Percentiles rank a stretch among this genome's conserved stretches.
These are phyloP conservation scores for Plotosus lineatus DNA, from an alignment of 2,113 vertebrate species.

Conservation along the genomic window DNA sequence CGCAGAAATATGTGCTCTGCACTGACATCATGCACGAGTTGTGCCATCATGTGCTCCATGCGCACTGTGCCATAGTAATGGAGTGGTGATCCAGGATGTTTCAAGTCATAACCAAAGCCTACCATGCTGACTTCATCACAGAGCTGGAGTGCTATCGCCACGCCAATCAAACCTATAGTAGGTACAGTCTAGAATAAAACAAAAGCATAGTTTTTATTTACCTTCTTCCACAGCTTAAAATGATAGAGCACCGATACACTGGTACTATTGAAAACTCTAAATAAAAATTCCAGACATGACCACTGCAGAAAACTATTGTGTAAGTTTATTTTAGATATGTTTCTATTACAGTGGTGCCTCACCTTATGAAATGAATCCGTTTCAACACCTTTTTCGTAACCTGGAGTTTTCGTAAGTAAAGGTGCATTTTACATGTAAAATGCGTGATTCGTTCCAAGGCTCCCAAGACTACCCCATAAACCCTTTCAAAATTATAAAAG, in stretches of 20 bases:
- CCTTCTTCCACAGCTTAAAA: not conserved
- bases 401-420: no score
- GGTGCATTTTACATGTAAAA: no score
- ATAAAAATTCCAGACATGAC: not conserved
- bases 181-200: constrained; percentile 62
- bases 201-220: not conserved
- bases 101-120: constrained; percentile 76
- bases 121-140: constrained; percentile 79
- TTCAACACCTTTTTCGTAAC: no score
- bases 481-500: no score
- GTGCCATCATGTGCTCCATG: constrained; percentile 68
- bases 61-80: constrained; percentile 74
- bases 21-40: constrained; percentile 75
- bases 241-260: no score
- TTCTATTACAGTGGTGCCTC: no score
- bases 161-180: constrained; percentile 70
- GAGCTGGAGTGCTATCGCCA: constrained; percentile 74
- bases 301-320: not conserved
- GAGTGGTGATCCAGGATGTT: constrained; percentile 68
- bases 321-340: no score
- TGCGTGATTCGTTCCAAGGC: no score
- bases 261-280: not conserved
- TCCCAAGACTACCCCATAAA: no score
- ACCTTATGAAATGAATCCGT: no score
- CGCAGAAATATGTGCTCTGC: constrained; percentile 73